These are phyloP conservation scores for Ypsolopha scabrella DNA, from an alignment of 2,888 invertebrate genomes.

Conservation along the genomic window DNA sequence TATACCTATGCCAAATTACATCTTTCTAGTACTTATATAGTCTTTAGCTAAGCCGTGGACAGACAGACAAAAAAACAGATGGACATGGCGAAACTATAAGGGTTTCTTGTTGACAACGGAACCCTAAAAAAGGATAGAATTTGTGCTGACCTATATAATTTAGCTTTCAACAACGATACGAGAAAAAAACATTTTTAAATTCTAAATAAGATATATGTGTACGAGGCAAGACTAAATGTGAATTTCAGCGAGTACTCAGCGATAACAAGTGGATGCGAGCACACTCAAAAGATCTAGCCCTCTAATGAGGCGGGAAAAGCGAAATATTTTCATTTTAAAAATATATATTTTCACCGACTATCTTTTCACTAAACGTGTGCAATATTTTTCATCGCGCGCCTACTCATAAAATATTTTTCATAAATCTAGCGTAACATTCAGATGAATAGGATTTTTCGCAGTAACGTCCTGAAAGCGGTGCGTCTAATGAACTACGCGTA, in stretches of 20 bases:
- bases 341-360: slow-evolving; percentile 26
- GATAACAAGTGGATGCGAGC: slow-evolving; percentile 32
- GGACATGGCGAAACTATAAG: no score
- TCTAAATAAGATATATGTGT: slow-evolving; percentile 6
- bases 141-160: no score
- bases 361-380: slow-evolving; percentile 32
- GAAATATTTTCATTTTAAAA: slow-evolving; percentile 39
- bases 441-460: background rate
- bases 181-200: slow-evolving; percentile 9
- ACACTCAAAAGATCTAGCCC: slow-evolving; percentile 30
- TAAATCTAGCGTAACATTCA: background rate
- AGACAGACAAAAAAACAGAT: no score
- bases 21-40: no score
- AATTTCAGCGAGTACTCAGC: slow-evolving; percentile 20
- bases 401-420: background rate
- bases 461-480: background rate
- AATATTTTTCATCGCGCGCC: slow-evolving; percentile 24
- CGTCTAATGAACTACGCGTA: background rate
- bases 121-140: no score
- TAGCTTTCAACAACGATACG: background rate
- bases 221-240: slow-evolving; percentile 22
- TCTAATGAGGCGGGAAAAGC: slow-evolving; percentile 45
- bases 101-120: no score
- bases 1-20: no score
- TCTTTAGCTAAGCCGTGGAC: no score